Evolutionary conservation across 2,113 vertebrate genomes (phyloP).

Genomic region (Peromyscus maniculatus): DNA sequence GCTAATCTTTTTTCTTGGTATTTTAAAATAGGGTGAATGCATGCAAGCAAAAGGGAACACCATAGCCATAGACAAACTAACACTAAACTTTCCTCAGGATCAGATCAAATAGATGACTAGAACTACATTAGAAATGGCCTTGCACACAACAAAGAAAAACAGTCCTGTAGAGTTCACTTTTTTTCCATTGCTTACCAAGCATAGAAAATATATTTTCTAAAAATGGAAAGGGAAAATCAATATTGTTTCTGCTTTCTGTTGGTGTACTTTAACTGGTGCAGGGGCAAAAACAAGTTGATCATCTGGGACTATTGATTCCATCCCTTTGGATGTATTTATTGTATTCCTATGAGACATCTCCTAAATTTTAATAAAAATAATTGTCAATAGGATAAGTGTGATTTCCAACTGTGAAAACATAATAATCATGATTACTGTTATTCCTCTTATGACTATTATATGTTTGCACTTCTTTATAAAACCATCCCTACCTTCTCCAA

Average conservation of each 20-base stretch:
- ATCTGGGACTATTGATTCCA: slow-evolving; percentile 64
- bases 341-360: neutral
- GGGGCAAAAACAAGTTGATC: slow-evolving; percentile 49
- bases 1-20: slow-evolving; percentile 3
- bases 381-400: neutral
- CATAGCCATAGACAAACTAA: neutral
- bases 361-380: slow-evolving; percentile 43
- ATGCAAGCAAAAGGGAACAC: slow-evolving; percentile 62
- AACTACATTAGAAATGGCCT: slow-evolving; percentile 35
- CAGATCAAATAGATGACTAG: neutral
- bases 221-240: slow-evolving; percentile 77
- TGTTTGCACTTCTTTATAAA: neutral
- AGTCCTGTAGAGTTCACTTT: slow-evolving; percentile 24
- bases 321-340: slow-evolving; percentile 57
- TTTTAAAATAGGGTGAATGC: slow-evolving; percentile 42
- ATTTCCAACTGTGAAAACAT: slow-evolving; percentile 32
- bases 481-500: neutral
- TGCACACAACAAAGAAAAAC: slow-evolving; percentile 37
- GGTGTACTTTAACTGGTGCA: slow-evolving; percentile 60
- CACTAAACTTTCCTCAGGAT: slow-evolving; percentile 12
- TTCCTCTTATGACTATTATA: neutral
- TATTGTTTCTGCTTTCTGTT: slow-evolving; percentile 64
- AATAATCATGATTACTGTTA: neutral
- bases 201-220: slow-evolving; percentile 49
- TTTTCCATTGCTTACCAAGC: neutral